phyloP scores from a whole-genome alignment of 2,888 invertebrate species.

The Andrena dorsata region DNA sequence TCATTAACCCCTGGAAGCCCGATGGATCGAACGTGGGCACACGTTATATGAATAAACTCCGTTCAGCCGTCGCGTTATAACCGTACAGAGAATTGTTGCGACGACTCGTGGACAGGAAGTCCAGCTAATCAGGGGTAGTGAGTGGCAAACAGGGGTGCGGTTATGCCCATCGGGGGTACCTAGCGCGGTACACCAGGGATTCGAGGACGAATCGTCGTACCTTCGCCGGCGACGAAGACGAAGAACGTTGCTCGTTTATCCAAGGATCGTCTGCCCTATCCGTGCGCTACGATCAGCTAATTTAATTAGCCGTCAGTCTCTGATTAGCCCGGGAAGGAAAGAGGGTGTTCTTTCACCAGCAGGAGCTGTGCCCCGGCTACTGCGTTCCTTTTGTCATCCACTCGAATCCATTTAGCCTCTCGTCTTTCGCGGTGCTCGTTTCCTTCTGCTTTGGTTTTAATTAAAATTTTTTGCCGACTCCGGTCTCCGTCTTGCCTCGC shows the following conservation, averaged over 20 bases:
- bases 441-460: constrained; percentile 65
- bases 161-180: constrained; percentile 74
- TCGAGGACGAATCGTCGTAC: constrained; percentile 67
- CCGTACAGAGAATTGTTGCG: constrained; percentile 63
- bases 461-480: constrained; percentile 64
- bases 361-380: constrained; percentile 30
- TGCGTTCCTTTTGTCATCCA: constrained; percentile 54
- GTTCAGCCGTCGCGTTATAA: constrained; percentile 22
- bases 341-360: constrained; percentile 46
- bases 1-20: constrained; percentile 82
- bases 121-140: constrained; percentile 85
- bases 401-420: constrained; percentile 60
- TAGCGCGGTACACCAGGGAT: constrained; percentile 76
- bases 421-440: constrained; percentile 34
- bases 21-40: constrained; percentile 71
- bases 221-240: constrained; percentile 25
- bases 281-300: constrained; percentile 68
- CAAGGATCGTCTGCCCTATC: constrained; percentile 48
- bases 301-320: constrained; percentile 71
- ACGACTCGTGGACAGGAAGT: constrained; percentile 84
- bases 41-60: constrained; percentile 70
- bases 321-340: constrained; percentile 65
- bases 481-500: constrained; percentile 3
- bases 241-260: constrained; percentile 46
- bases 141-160: constrained; percentile 85